Base-by-base conservation (phyloP, 2,888 invertebrate genomes). In the Diogma glabrata region DNA sequence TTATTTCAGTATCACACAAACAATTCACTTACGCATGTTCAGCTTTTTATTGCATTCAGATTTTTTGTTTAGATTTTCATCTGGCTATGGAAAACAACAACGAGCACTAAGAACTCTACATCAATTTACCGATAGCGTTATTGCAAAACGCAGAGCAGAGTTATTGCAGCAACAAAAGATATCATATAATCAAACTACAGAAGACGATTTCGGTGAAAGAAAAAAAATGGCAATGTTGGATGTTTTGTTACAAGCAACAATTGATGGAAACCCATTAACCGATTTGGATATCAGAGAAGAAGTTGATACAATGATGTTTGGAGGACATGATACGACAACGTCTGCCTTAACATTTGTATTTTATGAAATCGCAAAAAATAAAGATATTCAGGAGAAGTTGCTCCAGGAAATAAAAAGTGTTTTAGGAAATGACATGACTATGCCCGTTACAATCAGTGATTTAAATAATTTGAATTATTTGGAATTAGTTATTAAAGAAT, bases 261-360 rank as follows among this genome's bases (percentile, higher is more conserved):
- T 75, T 2, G 73, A 77, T 51, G 80, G 77, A 0, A 60, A 71
- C 51, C 73, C 72, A 5, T 66, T 84, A 48, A 70, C 73, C 1
- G 73, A 78, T 53, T 67, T 75, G 8, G 75, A 76, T 53, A 74
- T 84, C 7, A 70, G 79, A 50, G 79, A 82, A 62, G 81, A 84
- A 70, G 80, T 83, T 1, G 79, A 83, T 54, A 84, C 84, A 0
- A 82, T 84, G 57, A 79, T 83, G 77, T 84, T 84, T 64, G 82
- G 77, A 53, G 67, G 66, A 2, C 64, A 67, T 48, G 65, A 69
- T 51, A 70, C 70, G 3, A 69, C 67, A 22, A 62, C 67, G 3
- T 60, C 67, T 24, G 64, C 64, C 10, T 58, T 71, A 19, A 60
- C 62, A 45, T 71, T 69, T 66, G 53, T 65, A 8, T 53, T 71